Conservation (phyloP, 2,888 invertebrate species). For the Caenorhabditis panamensis region DNA sequence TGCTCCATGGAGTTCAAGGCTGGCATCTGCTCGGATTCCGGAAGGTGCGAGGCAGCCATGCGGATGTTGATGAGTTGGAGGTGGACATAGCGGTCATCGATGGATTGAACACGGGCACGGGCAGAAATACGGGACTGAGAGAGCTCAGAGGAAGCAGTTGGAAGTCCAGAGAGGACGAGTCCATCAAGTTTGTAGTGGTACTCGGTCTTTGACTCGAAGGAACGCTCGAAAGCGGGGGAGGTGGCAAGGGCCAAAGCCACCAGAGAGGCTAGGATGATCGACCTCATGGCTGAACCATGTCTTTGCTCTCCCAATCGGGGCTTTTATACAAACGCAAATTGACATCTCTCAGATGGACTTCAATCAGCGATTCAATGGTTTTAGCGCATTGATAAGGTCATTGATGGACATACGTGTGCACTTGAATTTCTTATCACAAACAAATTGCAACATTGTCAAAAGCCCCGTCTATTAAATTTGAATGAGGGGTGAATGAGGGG, state of each 20-base stretch:
- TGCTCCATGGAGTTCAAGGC: constrained; percentile 67
- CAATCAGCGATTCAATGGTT: constrained; percentile 4
- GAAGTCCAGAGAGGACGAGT: constrained; percentile 63
- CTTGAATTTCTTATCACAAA: constrained; percentile 32
- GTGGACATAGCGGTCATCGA: constrained; percentile 53
- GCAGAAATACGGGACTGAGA: constrained; percentile 62
- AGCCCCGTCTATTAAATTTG: constrained; percentile 55
- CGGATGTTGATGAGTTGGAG: constrained; percentile 60
- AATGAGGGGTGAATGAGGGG: constrained; percentile 52
- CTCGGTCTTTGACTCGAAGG: constrained; percentile 56
- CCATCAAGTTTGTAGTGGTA: constrained; percentile 64
- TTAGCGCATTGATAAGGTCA: constrained; percentile 53
- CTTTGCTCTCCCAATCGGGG: constrained; percentile 3
- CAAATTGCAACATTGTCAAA: constrained; percentile 49
- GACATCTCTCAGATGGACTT: constrained; percentile 49
- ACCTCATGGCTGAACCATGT: constrained; percentile 56
- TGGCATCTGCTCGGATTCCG: constrained; percentile 51
- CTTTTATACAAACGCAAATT: constrained; percentile 47
- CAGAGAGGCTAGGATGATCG: constrained; percentile 60
- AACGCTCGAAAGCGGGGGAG: constrained; percentile 50
- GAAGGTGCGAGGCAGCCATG: constrained; percentile 54
- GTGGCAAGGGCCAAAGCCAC: constrained; percentile 68
- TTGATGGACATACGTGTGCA: constrained; percentile 39
- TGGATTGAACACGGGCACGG: constrained; percentile 59
- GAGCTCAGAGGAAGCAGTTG: constrained; percentile 52